These are phyloP conservation scores for Perodicticus potto DNA, from an alignment of 2,797 vertebrate species.

Conservation along the genomic window DNA sequence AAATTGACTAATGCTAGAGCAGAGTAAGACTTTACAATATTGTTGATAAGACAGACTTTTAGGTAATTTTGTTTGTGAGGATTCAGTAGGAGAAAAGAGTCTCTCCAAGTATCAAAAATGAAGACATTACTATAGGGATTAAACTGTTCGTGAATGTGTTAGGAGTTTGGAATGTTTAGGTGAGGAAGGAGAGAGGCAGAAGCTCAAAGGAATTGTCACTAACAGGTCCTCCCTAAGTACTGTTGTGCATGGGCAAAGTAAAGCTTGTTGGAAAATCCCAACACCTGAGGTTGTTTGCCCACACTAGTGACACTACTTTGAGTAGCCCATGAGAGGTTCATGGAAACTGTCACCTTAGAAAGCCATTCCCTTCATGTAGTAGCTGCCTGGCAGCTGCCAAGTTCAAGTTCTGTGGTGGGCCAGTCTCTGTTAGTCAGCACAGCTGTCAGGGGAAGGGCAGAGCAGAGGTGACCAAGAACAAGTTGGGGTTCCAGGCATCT, in stretches of 20 bases:
- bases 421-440: too few species aligned
- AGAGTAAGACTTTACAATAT: not conserved
- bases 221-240: not conserved
- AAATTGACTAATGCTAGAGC: not conserved
- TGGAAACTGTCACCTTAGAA: too few species aligned
- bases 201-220: not conserved
- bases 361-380: not conserved
- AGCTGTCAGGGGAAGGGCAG: too few species aligned
- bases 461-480: not conserved
- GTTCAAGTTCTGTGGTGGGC: fast-evolving
- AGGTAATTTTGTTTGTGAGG: not conserved
- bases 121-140: not conserved
- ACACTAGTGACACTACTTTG: too few species aligned
- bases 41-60: not conserved
- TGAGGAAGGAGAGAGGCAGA: not conserved
- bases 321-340: not conserved
- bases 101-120: not conserved
- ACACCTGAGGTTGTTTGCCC: not conserved
- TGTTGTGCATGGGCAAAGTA: too few species aligned
- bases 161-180: not conserved
- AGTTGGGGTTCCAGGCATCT: not conserved
- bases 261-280: not conserved
- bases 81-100: not conserved
- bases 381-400: not conserved
- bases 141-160: not conserved